phyloP scores from a whole-genome alignment of 2,888 invertebrate genomes.

The Petrophora chlorosata region DNA sequence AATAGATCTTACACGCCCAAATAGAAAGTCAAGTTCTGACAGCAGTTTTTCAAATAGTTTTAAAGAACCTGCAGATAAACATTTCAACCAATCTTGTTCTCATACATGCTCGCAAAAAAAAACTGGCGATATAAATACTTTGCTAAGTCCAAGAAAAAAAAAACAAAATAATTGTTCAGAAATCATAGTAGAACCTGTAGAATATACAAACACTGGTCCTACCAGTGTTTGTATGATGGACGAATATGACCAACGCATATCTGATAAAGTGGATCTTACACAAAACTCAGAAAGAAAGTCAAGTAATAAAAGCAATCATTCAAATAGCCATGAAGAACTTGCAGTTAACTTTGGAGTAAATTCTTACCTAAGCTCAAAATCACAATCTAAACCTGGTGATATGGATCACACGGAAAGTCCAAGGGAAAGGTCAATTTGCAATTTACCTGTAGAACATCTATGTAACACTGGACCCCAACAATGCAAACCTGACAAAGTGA shows the following conservation, averaged over 20 bases:
- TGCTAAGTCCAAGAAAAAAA: neutral
- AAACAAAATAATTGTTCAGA: neutral
- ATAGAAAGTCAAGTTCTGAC: too few species aligned
- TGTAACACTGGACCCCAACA: neutral
- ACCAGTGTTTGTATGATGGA: too few species aligned
- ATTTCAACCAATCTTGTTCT: too few species aligned
- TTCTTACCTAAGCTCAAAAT: neutral
- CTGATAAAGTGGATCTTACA: slow-evolving; percentile 1
- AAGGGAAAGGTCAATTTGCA: neutral
- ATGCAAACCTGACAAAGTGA: slow-evolving; percentile 20
- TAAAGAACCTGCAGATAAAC: too few species aligned
- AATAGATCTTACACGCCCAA: neutral
- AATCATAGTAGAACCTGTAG: neutral
- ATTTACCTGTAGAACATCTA: neutral
- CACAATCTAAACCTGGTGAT: neutral
- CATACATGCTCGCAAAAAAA: too few species aligned
- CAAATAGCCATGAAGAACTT: neutral
- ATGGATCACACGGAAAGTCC: neutral
- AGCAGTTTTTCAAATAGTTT: too few species aligned
- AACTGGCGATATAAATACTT: too few species aligned
- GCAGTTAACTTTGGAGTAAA: neutral
- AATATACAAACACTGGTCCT: too few species aligned
- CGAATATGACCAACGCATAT: neutral
- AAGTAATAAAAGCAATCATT: neutral
- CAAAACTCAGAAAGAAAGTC: neutral